Evolutionary conservation across 2,888 invertebrate genomes (phyloP).

Genomic region (Allolobophora icterica): DNA sequence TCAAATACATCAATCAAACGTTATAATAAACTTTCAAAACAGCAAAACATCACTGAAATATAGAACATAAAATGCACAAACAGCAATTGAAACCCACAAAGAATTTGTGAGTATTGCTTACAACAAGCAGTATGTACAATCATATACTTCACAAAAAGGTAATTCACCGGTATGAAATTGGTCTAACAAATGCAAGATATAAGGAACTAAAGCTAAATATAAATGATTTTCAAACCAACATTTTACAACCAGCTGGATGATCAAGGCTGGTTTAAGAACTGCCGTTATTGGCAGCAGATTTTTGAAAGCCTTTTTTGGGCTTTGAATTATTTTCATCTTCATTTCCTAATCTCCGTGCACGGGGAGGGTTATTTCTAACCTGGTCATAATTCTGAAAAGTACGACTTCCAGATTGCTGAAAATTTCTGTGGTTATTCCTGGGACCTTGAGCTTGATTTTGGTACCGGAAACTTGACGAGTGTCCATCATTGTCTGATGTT

Average conservation of each 20-base stretch:
- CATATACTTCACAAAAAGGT: background rate
- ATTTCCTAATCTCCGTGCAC: background rate
- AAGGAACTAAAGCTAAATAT: background rate
- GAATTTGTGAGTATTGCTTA: background rate
- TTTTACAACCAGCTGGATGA: background rate
- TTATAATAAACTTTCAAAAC: background rate
- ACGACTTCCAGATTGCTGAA: background rate
- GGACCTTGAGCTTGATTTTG: background rate
- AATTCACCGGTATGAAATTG: background rate
- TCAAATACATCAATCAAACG: background rate
- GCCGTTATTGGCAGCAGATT: background rate
- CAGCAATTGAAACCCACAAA: background rate
- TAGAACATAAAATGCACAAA: background rate
- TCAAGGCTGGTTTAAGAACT: background rate
- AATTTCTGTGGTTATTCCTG: background rate
- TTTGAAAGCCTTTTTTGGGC: background rate
- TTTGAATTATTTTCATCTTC: background rate
- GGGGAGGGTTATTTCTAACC: background rate
- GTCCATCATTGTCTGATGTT: background rate
- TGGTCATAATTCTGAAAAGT: background rate
- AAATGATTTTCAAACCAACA: constrained; percentile 2
- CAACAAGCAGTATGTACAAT: background rate
- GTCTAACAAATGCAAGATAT: background rate
- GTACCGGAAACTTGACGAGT: background rate
- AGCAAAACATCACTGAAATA: too few relatives aligned